A percentile compares a stretch with the other conserved stretches of the same genome.
Evolutionary conservation across 2,113 vertebrate species (phyloP).

Genomic region (Gambusia affinis): DNA sequence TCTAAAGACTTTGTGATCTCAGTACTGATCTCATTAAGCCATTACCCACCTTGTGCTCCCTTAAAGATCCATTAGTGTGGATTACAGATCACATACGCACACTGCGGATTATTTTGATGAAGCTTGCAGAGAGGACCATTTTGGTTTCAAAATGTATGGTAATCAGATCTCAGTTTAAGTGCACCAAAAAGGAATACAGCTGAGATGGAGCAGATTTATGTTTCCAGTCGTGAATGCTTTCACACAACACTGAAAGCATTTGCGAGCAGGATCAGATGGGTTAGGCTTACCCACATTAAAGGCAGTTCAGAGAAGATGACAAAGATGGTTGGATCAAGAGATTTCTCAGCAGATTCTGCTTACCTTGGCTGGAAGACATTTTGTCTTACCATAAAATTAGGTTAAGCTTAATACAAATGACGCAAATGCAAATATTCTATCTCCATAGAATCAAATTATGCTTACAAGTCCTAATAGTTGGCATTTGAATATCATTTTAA

Average conservation of each 20-base stretch:
- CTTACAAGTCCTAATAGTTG: neutral
- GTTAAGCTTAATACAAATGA: neutral
- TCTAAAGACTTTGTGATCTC: slow-evolving; percentile 27
- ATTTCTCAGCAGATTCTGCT: neutral
- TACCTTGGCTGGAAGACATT: slow-evolving; percentile 6
- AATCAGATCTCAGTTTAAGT: slow-evolving; percentile 22
- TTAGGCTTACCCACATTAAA: slow-evolving; percentile 13
- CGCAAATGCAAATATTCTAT: neutral
- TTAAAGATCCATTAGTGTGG: slow-evolving; percentile 42
- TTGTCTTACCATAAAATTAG: neutral
- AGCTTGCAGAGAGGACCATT: neutral
- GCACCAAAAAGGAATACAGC: slow-evolving; percentile 9
- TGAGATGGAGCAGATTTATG: neutral
- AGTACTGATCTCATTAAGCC: slow-evolving; percentile 53
- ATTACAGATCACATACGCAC: slow-evolving; percentile 38
- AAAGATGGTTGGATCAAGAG: neutral
- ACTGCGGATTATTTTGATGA: slow-evolving; percentile 34
- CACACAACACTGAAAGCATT: neutral
- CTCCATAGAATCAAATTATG: slow-evolving; percentile 27
- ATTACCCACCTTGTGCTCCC: slow-evolving; percentile 37
- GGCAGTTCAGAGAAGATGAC: neutral
- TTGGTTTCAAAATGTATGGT: slow-evolving; percentile 14
- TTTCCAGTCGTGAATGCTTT: neutral
- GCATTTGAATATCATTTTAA: neutral
- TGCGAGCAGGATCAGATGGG: neutral